Evolutionary conservation across 2,797 vertebrate genomes (phyloP).

Genomic region (Darevskia mixta): DNA sequence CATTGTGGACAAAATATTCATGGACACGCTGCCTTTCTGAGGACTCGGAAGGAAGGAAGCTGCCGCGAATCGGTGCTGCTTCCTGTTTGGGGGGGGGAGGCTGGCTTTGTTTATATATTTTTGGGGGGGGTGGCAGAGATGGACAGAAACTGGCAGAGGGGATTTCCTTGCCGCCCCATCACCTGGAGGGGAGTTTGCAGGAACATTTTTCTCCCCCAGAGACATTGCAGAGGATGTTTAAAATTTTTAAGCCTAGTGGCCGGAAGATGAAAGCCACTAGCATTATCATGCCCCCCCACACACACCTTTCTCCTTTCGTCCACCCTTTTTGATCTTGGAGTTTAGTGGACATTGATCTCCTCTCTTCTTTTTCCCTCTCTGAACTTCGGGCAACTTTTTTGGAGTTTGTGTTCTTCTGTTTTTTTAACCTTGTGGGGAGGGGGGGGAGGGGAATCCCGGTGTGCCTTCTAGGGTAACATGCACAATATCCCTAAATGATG

Average conservation of each 20-base stretch:
- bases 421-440: background rate
- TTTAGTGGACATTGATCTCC: constrained; percentile 14
- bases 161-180: background rate
- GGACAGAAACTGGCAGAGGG: background rate
- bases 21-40: constrained; percentile 97
- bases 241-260: background rate
- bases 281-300: background rate
- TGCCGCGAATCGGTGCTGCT: background rate
- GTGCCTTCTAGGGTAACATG: constrained; percentile 42
- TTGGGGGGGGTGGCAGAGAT: background rate
- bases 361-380: background rate
- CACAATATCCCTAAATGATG: constrained; percentile 43
- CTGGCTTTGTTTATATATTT: background rate
- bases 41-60: background rate
- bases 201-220: constrained; percentile 30
- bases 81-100: background rate
- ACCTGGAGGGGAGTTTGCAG: background rate
- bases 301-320: too few relatives aligned
- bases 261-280: background rate
- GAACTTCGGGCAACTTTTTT: constrained; percentile 7
- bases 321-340: background rate
- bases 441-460: constrained; percentile 11
- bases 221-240: background rate
- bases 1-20: constrained; percentile 96
- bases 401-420: constrained; percentile 5